A percentile compares a stretch with the other conserved stretches of the same genome.
These are phyloP conservation scores for Antheraea pernyi DNA, from an alignment of 1,140 invertebrate species.

Conservation along the genomic window DNA sequence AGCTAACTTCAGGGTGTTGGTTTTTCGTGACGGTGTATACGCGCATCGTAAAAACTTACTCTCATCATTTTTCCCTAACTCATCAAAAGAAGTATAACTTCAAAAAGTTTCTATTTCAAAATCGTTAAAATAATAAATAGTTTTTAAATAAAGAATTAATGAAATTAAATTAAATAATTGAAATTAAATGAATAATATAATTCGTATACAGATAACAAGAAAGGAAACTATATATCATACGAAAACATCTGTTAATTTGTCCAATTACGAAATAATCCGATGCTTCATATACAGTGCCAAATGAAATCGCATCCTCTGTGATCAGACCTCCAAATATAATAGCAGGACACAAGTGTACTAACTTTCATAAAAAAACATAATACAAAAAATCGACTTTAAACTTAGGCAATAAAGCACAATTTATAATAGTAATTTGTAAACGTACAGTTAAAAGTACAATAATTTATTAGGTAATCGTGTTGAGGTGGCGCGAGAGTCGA, in stretches of 20 bases:
- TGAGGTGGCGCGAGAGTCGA: slow-evolving; percentile 31
- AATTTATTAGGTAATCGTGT: slow-evolving; percentile 63
- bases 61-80: too few relatives aligned
- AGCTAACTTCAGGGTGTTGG: too few relatives aligned
- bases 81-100: too few relatives aligned
- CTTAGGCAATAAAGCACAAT: slow-evolving; percentile 23
- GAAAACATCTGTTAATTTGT: slow-evolving; percentile 18
- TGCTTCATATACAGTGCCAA: slow-evolving; percentile 39
- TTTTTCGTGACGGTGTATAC: too few relatives aligned
- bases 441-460: slow-evolving; percentile 24
- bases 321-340: slow-evolving; percentile 62
- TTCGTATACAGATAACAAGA: not conserved
- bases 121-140: too few relatives aligned
- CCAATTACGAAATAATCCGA: slow-evolving; percentile 27
- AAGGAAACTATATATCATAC: slow-evolving; percentile 5
- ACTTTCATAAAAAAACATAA: slow-evolving; percentile 7
- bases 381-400: slow-evolving; percentile 11
- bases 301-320: slow-evolving; percentile 61
- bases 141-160: too few relatives aligned
- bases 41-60: too few relatives aligned
- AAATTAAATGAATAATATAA: too few relatives aligned
- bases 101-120: too few relatives aligned
- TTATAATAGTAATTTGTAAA: not conserved
- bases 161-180: too few relatives aligned
- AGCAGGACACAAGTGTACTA: slow-evolving; percentile 50